Base-by-base conservation (phyloP, 2,797 vertebrate species). In the Lagocephalus sceleratus region DNA sequence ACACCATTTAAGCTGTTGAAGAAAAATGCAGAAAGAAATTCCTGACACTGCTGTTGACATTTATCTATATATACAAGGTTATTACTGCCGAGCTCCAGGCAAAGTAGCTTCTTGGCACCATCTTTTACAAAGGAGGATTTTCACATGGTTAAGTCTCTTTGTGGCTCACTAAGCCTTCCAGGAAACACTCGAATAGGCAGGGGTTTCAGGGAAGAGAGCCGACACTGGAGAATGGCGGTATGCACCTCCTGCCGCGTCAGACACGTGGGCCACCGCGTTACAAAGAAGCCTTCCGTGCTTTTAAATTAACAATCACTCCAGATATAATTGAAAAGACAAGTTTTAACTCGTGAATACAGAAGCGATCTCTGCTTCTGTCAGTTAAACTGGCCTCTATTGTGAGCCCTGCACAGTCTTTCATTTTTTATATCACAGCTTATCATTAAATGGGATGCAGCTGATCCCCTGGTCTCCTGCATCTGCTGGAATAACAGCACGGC, bases 341-440 rank as follows among this genome's bases (percentile, higher is more conserved):
- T 14, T 35, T 10, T 14, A 35, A 35, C 32, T 35, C 11, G 16
- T 40, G 39, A 40, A 16, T n/a, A 17, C 39, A 40, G n/a, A 12
- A 47, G 50, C 54, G 47, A n/a, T 23, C 2, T 49, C 23, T 39
- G 16, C 20, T 38, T 22, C 20, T 6, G 11, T 14, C 32, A 35
- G 32, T 35, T 35, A 42, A 19, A 19, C 40, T 42, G 16, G 5
- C 19, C 17, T 42, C n/a, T n/a, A n/a, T 19, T 19, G 16, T 19
- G 16, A 19, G 40, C 40, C 17, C 16, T 54, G 43, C 47, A 38
- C 22, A 39, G 32, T 57, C 35, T 29, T 47, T 46, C 38, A 49
- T 26, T 58, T 75, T 66, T 22, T 44, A 29, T 56, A 58, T 60
- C 22, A 35, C 2, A 45, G 47, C 47, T 61, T 57, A 38, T 66